A percentile compares a stretch with the other conserved stretches of the same genome.
phyloP scores from a whole-genome alignment of 2,113 vertebrate species.

The Indicator indicator region DNA sequence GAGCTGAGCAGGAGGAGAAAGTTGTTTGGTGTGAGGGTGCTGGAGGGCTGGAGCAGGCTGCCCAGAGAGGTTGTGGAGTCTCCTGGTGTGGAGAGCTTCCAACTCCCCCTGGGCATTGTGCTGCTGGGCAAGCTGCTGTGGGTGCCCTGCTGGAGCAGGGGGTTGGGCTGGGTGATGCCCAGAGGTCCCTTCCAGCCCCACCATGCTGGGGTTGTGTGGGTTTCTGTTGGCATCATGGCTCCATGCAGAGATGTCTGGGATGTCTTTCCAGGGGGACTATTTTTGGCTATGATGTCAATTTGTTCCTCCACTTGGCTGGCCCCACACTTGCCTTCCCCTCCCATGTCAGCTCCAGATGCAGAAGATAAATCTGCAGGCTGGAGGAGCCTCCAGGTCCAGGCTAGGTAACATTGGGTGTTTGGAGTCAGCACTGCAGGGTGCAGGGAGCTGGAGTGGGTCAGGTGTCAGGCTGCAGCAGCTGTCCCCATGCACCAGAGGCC shows the following conservation, averaged over 20 bases:
- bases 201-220: too few species aligned
- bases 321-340: neutral
- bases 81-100: too few species aligned
- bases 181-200: too few species aligned
- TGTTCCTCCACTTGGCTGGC: neutral
- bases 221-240: too few species aligned
- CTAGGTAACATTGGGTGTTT: neutral
- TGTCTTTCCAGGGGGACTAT: neutral
- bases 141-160: too few species aligned
- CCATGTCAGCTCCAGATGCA: neutral
- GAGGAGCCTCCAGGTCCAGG: neutral
- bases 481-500: constrained; percentile 34
- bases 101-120: too few species aligned
- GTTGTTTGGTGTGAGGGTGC: too few species aligned
- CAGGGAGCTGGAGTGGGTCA: neutral
- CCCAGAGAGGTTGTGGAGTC: too few species aligned
- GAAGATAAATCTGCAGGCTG: neutral
- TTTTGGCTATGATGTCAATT: neutral
- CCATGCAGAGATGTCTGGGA: neutral
- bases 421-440: neutral
- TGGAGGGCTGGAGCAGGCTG: too few species aligned
- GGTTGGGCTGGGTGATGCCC: too few species aligned
- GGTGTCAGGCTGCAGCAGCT: neutral
- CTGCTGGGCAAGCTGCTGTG: too few species aligned
- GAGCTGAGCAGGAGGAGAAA: too few species aligned